phyloP scores from a whole-genome alignment of 2,797 vertebrate genomes.

The Philypnodon macrostomus region DNA sequence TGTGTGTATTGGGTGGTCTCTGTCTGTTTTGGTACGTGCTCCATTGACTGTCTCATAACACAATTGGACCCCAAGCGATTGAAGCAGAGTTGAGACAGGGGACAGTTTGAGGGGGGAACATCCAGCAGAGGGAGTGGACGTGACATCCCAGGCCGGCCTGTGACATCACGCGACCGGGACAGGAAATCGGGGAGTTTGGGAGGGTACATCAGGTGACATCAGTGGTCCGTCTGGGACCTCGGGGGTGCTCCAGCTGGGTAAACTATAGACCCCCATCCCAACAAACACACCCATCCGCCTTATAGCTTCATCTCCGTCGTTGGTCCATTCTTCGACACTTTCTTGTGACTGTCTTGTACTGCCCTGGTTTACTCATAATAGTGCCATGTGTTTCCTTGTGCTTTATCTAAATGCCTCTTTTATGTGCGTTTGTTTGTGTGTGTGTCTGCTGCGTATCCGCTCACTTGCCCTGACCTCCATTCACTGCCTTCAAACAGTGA shows the following conservation, averaged over 20 bases:
- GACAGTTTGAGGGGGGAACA: constrained; percentile 18
- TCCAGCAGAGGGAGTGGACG: constrained; percentile 54
- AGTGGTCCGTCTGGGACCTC: constrained; percentile 66
- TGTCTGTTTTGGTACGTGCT: constrained; percentile 72
- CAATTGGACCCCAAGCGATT: constrained; percentile 59
- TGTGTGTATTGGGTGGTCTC: constrained; percentile 18
- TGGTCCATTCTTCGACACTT: constrained; percentile 35
- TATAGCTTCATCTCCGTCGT: constrained; percentile 30
- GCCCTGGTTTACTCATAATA: constrained; percentile 39
- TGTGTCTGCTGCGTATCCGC: constrained; percentile 71
- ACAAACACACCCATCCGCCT: constrained; percentile 16
- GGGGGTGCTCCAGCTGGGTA: constrained; percentile 74
- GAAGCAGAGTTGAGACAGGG: constrained; percentile 62
- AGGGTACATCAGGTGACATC: constrained; percentile 71
- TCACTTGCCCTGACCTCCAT: constrained; percentile 44
- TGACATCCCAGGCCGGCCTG: constrained; percentile 79
- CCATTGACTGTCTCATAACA: constrained; percentile 65
- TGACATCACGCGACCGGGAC: constrained; percentile 75
- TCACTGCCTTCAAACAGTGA: constrained; percentile 56
- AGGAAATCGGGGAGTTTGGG: constrained; percentile 72
- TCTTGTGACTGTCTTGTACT: constrained; percentile 20
- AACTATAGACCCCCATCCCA: constrained; percentile 52
- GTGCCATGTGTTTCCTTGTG: constrained; percentile 71
- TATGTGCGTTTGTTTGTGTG: constrained; percentile 38
- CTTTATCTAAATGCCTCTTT: constrained; percentile 58